Conservation (phyloP, 92 coral and sea anemone species). For the Desmophyllum pertusum region DNA sequence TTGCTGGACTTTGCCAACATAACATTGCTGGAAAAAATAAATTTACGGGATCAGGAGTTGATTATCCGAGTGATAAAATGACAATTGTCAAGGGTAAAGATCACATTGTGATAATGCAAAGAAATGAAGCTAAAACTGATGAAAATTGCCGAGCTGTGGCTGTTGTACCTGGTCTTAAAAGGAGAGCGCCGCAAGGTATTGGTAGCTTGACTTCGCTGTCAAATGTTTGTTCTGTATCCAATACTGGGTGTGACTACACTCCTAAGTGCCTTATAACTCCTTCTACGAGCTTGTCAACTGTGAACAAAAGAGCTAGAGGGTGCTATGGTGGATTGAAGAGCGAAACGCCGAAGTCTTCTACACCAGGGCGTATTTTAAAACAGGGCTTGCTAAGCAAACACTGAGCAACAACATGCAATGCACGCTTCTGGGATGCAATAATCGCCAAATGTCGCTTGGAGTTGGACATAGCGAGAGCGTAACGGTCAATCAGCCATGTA, state of each 20-base stretch:
- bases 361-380: conserved; percentile 36
- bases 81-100: neutral
- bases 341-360: neutral
- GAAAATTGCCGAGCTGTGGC: neutral
- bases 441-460: neutral
- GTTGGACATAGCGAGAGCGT: neutral
- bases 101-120: neutral
- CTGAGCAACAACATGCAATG: conserved; percentile 7
- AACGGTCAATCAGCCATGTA: neutral
- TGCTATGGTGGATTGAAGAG: neutral
- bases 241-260: neutral
- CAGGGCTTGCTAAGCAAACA: conserved; percentile 58
- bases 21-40: neutral
- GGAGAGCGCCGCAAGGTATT: neutral
- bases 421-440: conserved; percentile 1
- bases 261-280: conserved; percentile 16
- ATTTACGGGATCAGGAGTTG: neutral
- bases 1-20: neutral
- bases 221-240: neutral
- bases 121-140: neutral
- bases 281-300: conserved; percentile 27
- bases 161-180: neutral
- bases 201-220: neutral
- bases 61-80: neutral
- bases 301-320: conserved; percentile 1